Base-by-base conservation (phyloP, 2,888 invertebrate genomes). In the Dolichopus griseipennis region DNA sequence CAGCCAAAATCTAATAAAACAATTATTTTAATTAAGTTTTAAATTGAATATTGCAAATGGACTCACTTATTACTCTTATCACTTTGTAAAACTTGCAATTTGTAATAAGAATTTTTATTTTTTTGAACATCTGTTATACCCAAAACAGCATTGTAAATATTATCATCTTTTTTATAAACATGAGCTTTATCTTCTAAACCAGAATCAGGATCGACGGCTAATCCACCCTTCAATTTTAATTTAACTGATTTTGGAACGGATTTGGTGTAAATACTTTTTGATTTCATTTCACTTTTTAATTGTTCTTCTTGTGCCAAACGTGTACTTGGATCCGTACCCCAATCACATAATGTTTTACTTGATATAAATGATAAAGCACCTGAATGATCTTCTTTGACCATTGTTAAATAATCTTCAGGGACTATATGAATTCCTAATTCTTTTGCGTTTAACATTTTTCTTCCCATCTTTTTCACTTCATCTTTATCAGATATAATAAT, bases 91-190 rank as follows among this genome's bases (percentile, higher is more conserved):
- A 97, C 81, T 79, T 99, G 98, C 67, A 99, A 75, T 78, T 97
- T 98, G 83, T 98, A 99, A 80, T 85, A 99, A 2, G 95, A 95
- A 82, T 99, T 99, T 78, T 90, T 92, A 73, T 93, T 91, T 1
- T 84, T 84, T 72, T 92, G 90, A 41, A 98, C 86, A 78, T 98
- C 96, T 0, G 95, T 94, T 72, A 89, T 81, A 15, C 92, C 91
- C 6, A 98, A 85, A 0, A 94, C 91, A 37, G 85, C 89, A n/a
- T 87, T 90, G 79, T 88, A 95, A 73, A 90, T 87, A 34, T 84
- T 84, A 43, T 85, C 83, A 0, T 77, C 76, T 70, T 83, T 79
- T 67, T 84, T 83, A 78, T 90, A 90, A 33, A 97, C 92, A 81
- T 96, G 95, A 0, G 93, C 90, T 4, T 80, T 79, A 74, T 92